A percentile compares a stretch with the other conserved stretches of the same genome.
Evolutionary conservation across 2,113 vertebrate genomes (phyloP).

Genomic region (zebrafish (Danio rerio)): DNA sequence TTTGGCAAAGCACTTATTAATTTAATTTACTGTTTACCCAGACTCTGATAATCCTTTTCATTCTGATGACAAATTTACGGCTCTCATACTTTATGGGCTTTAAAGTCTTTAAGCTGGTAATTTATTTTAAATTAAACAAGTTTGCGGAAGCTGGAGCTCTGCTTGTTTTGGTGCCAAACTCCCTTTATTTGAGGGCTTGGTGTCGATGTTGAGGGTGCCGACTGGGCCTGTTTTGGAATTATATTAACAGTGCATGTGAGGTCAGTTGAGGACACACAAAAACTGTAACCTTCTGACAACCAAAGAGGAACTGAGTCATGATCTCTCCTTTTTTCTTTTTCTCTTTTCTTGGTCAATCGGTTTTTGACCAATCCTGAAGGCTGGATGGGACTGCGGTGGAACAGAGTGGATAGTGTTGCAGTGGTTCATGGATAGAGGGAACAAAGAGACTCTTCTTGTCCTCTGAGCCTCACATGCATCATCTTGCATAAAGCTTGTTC

Average conservation of each 20-base stretch:
- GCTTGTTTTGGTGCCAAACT: neutral
- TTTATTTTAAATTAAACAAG: conserved; percentile 29
- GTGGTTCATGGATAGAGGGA: conserved; percentile 41
- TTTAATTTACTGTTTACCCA: conserved; percentile 26
- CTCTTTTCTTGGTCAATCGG: too few relatives aligned
- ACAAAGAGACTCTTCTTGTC: conserved; percentile 57
- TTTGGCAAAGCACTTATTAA: neutral
- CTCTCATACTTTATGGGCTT: neutral
- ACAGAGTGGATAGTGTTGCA: conserved; percentile 53
- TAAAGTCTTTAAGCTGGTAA: neutral
- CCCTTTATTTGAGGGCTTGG: neutral
- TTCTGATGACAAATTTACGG: neutral
- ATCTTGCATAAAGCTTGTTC: conserved; percentile 20
- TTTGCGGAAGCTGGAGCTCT: conserved; percentile 5
- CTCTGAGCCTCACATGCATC: conserved; percentile 34
- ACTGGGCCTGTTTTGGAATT: conserved; percentile 7
- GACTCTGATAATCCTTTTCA: conserved; percentile 1
- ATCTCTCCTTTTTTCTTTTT: neutral
- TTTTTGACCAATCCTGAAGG: conserved; percentile 34
- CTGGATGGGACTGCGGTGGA: conserved; percentile 4
- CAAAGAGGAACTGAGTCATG: conserved; percentile 47
- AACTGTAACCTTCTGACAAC: conserved; percentile 50
- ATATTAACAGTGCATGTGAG: neutral
- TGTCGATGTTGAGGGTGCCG: conserved; percentile 15
- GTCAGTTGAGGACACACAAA: conserved; percentile 52